A percentile compares a stretch with the other conserved stretches of the same genome.
Evolutionary conservation across 2,888 invertebrate species (phyloP).

Genomic region (Drosophila glabriapex): DNA sequence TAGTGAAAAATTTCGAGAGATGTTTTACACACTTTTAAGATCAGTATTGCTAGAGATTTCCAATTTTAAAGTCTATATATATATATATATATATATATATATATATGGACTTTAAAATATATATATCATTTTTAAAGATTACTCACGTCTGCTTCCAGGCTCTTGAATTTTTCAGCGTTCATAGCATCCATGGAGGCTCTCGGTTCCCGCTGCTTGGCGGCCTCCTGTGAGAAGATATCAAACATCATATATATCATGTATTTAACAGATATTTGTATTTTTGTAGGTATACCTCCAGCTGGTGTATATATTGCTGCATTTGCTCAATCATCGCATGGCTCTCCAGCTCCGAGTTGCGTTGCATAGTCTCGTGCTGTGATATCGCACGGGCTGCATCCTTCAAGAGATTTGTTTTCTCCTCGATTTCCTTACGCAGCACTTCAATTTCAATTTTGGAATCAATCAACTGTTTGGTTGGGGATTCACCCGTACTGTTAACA

Average conservation of each 20-base stretch:
- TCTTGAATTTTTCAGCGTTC: constrained; percentile 24
- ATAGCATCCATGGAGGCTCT: constrained; percentile 2
- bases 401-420: constrained; percentile 93
- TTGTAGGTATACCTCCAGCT: constrained; percentile 72
- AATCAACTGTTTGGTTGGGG: constrained; percentile 88
- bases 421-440: constrained; percentile 90
- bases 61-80: neutral
- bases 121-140: neutral
- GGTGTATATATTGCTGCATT: constrained; percentile 83
- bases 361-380: constrained; percentile 89
- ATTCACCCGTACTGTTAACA: constrained; percentile 69
- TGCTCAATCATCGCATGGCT: constrained; percentile 83
- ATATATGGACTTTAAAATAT: too few relatives aligned
- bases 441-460: constrained; percentile 91
- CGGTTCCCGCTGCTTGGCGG: constrained; percentile 25
- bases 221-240: constrained; percentile 17
- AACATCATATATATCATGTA: neutral
- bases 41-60: neutral
- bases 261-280: neutral
- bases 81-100: neutral
- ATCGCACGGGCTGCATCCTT: constrained; percentile 94
- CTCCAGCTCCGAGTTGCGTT: constrained; percentile 86
- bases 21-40: neutral
- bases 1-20: too few relatives aligned
- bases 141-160: constrained; percentile 48